phyloP scores from a whole-genome alignment of 2,113 vertebrate species.

The Myiozetetes cayanensis region DNA sequence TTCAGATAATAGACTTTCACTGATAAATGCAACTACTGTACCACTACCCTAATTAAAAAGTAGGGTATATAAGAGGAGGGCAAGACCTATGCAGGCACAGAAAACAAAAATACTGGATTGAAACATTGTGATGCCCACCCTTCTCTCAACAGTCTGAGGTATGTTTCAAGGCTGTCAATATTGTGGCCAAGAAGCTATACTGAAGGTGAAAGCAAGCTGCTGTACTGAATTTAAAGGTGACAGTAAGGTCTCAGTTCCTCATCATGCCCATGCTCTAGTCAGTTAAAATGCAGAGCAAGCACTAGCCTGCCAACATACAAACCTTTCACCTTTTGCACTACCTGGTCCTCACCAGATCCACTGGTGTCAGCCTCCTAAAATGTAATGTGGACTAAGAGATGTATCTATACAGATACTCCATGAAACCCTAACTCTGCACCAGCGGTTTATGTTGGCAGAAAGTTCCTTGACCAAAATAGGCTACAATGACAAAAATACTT shows the following conservation, averaged over 20 bases:
- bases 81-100: background rate
- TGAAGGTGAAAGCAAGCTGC: background rate
- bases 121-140: accelerated
- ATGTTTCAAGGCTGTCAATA: background rate
- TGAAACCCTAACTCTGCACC: background rate
- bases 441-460: background rate
- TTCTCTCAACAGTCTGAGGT: background rate
- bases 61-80: background rate
- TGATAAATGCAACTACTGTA: background rate
- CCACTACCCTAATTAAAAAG: background rate
- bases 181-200: accelerated
- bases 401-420: background rate
- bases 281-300: background rate
- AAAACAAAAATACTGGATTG: background rate
- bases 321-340: background rate
- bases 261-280: background rate
- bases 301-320: background rate
- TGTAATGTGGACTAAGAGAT: background rate
- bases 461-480: background rate
- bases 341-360: background rate
- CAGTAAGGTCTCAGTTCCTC: background rate
- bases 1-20: background rate
- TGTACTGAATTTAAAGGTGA: background rate
- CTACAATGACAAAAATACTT: background rate
- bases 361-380: background rate